Conservation (phyloP, 1,140 invertebrate species). For the Hesperophylax magnus region DNA sequence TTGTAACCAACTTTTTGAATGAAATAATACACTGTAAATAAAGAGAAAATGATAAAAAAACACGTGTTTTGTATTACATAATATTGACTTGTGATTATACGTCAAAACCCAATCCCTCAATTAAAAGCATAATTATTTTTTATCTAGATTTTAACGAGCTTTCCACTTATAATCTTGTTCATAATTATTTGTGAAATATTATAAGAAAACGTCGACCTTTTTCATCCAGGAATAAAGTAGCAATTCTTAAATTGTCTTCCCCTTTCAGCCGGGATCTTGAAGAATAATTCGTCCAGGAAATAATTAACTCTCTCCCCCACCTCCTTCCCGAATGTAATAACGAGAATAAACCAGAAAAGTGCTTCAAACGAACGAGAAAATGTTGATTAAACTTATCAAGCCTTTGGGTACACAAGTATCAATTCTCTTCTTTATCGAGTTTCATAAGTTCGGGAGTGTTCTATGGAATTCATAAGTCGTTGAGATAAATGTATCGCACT, state of each 20-base stretch:
- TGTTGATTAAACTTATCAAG: slow-evolving; percentile 40
- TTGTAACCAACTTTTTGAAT: slow-evolving; percentile 22
- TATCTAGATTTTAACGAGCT: not conserved
- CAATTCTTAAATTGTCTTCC: not conserved
- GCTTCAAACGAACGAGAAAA: slow-evolving; percentile 30
- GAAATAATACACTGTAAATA: slow-evolving; percentile 32
- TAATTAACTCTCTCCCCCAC: slow-evolving; percentile 15
- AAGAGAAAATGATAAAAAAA: slow-evolving; percentile 15
- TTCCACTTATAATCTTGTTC: not conserved
- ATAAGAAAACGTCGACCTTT: not conserved
- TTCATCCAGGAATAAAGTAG: no score
- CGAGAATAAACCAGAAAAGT: slow-evolving; percentile 31
- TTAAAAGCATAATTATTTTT: no score
- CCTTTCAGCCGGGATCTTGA: slow-evolving; percentile 1
- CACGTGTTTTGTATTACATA: not conserved
- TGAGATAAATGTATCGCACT: slow-evolving; percentile 17
- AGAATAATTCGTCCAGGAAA: slow-evolving; percentile 16
- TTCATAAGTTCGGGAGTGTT: slow-evolving; percentile 16
- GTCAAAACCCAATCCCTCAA: no score
- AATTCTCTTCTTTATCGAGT: slow-evolving; percentile 37
- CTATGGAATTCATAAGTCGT: slow-evolving; percentile 17
- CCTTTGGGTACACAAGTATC: slow-evolving; percentile 30
- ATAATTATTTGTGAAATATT: not conserved
- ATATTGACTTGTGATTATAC: no score
- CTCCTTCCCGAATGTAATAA: not conserved